Base-by-base conservation (phyloP, 1,140 invertebrate species). In the Zaprionus tsacasi region DNA sequence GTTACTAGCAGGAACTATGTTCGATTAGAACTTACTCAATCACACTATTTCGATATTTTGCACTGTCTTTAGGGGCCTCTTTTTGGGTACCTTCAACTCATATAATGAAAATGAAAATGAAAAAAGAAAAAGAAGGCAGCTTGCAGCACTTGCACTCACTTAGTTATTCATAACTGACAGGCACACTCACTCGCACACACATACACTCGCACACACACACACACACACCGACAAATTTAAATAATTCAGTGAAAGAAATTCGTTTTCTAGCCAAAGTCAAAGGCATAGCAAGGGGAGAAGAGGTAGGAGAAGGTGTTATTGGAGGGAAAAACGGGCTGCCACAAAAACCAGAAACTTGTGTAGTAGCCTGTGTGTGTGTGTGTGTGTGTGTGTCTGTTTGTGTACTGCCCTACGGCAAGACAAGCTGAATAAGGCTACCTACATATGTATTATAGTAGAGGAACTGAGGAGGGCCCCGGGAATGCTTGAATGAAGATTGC, bases 241-340 rank as follows among this genome's bases (percentile, higher is more conserved):
- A 85, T 87, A 85, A 82, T 87, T 85, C 67, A 87, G 72, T 67
- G 48, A 78, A 70, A 55, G 70, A 78, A 81, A 87, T 79, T 87
- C 76, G 76, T 79, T 79, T 69, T 81, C 76, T 80, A 75, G 72
- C 68, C 78, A 78, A 57, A 56, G 80, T 52, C 71, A 82, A 71
- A 65, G 56, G 66, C 60, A 35, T 64, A 73, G 48, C 59, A 63
- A 60, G 48, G 76, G 67, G 58, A 61, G 54, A 27, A n/a, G 48
- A 27, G n/a, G 33, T 35, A n/a, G 30, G 36, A 60, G 48, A 38
- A 25, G 11, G 58, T 30, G 38, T 8, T 36, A 12, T 1, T 13
- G 12, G 13, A 63, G 72, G 50, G 38, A 12, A 64, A 63, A 75
- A 54, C 27, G 27, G 27, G 27, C 27, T 30, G 54, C 43, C 72